Conservation (phyloP, 2,888 invertebrate genomes). For the Gymnosoma rotundatum region DNA sequence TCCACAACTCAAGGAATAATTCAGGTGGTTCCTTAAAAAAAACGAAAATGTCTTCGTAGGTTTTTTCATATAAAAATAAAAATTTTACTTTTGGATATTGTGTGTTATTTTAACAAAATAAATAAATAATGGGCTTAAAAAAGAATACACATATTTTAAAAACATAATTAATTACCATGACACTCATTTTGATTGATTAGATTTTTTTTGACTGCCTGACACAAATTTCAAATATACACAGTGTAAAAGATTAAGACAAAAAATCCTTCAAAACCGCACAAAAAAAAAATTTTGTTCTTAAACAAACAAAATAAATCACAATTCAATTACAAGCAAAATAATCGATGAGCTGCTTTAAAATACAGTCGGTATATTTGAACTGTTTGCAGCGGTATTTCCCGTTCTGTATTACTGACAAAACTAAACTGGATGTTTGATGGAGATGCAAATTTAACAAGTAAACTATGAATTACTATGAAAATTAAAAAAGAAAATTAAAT, state of each 20-base stretch:
- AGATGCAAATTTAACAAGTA: constrained; percentile 70
- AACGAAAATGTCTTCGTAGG: too few relatives aligned
- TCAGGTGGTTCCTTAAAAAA: too few relatives aligned
- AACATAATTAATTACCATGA: constrained; percentile 55
- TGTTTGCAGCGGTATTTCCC: constrained; percentile 67
- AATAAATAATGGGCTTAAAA: too few relatives aligned
- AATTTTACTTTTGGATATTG: too few relatives aligned
- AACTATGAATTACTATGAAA: constrained; percentile 28
- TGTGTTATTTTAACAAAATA: too few relatives aligned
- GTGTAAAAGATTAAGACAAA: not conserved
- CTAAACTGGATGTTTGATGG: constrained; percentile 77
- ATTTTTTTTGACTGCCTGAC: not conserved
- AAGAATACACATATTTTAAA: not conserved
- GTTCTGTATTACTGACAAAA: constrained; percentile 78
- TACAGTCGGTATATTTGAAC: not conserved
- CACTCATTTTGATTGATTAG: constrained; percentile 61
- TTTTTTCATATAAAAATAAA: too few relatives aligned
- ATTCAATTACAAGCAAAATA: constrained; percentile 36
- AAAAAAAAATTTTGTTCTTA: constrained; percentile 2
- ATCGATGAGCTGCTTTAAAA: not conserved
- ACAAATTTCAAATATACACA: constrained; percentile 21
- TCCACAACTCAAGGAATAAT: too few relatives aligned
- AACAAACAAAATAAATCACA: constrained; percentile 17
- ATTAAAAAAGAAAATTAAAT: constrained; percentile 1
- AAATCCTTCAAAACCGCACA: constrained; percentile 38